A percentile compares a stretch with the other conserved stretches of the same genome.
These are phyloP conservation scores for Coccyzus lansbergi DNA, from an alignment of 2,797 vertebrate species.

Conservation along the genomic window DNA sequence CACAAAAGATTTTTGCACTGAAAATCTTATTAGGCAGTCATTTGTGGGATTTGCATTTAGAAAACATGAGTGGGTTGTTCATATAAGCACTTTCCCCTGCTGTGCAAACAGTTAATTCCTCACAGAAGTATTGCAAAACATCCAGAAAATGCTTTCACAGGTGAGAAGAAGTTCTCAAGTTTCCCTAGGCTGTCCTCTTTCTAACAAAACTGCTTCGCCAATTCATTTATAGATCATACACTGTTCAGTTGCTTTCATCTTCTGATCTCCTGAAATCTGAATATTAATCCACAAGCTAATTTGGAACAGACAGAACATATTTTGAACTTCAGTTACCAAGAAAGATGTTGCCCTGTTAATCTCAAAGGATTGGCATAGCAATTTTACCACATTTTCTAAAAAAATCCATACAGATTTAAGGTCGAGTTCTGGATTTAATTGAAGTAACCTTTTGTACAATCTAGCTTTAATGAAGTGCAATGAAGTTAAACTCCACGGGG, in stretches of 20 bases:
- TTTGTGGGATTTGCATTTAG: not conserved
- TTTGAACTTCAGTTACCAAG: conserved; percentile 57
- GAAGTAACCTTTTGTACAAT: conserved; percentile 86
- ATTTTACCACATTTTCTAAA: conserved; percentile 78
- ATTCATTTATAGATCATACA: conserved; percentile 42
- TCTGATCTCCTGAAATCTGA: conserved; percentile 69
- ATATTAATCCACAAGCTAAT: conserved; percentile 52
- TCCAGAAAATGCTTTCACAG: conserved; percentile 7
- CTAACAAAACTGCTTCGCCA: conserved; percentile 19
- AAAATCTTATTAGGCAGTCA: not conserved
- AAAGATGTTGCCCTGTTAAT: conserved; percentile 76
- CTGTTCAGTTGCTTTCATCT: conserved; percentile 48
- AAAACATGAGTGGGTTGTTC: not conserved
- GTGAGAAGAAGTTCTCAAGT: not conserved
- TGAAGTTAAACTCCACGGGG: conserved; percentile 83
- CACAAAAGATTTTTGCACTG: not conserved
- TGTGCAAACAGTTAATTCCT: not conserved
- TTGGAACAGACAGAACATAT: conserved; percentile 45
- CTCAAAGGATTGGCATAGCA: conserved; percentile 74
- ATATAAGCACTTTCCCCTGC: not conserved
- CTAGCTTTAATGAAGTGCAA: conserved; percentile 85
- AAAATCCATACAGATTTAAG: conserved; percentile 80
- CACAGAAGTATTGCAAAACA: not conserved
- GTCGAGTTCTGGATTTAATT: conserved; percentile 82
- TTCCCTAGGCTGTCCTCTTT: not conserved